These are phyloP conservation scores for Catharus fuscescens DNA, from an alignment of 2,113 vertebrate genomes.

Conservation along the genomic window DNA sequence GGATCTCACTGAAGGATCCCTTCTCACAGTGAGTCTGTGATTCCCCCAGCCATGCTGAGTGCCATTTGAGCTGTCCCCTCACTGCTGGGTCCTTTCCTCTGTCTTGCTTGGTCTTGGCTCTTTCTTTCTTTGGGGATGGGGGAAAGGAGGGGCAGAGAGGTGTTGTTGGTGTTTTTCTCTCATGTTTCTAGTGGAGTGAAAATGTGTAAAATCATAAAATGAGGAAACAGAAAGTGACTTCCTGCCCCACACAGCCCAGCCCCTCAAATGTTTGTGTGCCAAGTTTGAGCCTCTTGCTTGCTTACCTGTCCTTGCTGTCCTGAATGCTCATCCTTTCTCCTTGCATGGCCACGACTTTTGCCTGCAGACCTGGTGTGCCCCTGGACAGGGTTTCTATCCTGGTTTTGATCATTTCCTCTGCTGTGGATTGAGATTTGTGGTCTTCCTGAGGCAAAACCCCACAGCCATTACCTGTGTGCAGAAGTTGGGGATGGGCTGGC, in stretches of 20 bases:
- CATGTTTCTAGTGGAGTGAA: neutral
- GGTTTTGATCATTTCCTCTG: neutral
- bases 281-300: neutral
- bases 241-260: neutral
- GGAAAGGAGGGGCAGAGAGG: neutral
- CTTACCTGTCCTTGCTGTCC: neutral
- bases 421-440: neutral
- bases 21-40: neutral
- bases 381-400: neutral
- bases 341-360: fast-evolving
- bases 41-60: neutral
- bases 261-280: neutral
- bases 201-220: neutral
- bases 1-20: neutral
- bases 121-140: no score
- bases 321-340: neutral
- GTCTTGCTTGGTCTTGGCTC: neutral
- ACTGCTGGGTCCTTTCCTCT: neutral
- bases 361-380: neutral
- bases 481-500: neutral
- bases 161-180: neutral
- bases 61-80: neutral
- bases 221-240: neutral
- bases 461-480: neutral
- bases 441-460: neutral